Evolutionary conservation across 2,888 invertebrate species (phyloP).

Genomic region (Torymus auratus): DNA sequence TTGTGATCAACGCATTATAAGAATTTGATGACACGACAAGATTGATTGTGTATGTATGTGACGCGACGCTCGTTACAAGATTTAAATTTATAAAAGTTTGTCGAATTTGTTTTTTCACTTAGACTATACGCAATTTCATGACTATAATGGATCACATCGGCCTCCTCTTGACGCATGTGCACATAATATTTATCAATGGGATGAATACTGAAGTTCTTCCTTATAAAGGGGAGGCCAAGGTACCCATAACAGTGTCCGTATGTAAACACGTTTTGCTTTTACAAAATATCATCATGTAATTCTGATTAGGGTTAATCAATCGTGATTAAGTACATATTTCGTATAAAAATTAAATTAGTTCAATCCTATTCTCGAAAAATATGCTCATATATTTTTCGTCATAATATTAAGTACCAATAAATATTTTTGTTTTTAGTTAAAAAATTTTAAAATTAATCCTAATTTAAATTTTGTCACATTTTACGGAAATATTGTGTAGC

Average conservation of each 20-base stretch:
- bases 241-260: conserved; percentile 67
- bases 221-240: conserved; percentile 75
- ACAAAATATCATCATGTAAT: conserved; percentile 16
- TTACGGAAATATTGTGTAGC: too few relatives aligned
- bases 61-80: too few relatives aligned
- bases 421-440: too few relatives aligned
- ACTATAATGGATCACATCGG: conserved; percentile 74
- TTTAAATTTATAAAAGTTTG: not conserved
- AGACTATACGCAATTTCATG: conserved; percentile 50
- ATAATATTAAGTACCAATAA: too few relatives aligned
- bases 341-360: too few relatives aligned
- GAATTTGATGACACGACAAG: conserved; percentile 47
- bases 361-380: too few relatives aligned
- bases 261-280: conserved; percentile 1
- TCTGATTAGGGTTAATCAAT: not conserved
- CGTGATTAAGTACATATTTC: too few relatives aligned
- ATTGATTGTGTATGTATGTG: too few relatives aligned
- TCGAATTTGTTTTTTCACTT: conserved; percentile 32
- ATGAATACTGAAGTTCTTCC: conserved; percentile 51
- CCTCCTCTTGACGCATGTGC: conserved; percentile 71
- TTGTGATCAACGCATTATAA: conserved; percentile 5
- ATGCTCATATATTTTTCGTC: too few relatives aligned
- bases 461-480: too few relatives aligned
- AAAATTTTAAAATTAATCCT: too few relatives aligned
- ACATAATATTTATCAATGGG: conserved; percentile 41